Base-by-base conservation (phyloP, 2,113 vertebrate species). In the Camelus dromedarius region DNA sequence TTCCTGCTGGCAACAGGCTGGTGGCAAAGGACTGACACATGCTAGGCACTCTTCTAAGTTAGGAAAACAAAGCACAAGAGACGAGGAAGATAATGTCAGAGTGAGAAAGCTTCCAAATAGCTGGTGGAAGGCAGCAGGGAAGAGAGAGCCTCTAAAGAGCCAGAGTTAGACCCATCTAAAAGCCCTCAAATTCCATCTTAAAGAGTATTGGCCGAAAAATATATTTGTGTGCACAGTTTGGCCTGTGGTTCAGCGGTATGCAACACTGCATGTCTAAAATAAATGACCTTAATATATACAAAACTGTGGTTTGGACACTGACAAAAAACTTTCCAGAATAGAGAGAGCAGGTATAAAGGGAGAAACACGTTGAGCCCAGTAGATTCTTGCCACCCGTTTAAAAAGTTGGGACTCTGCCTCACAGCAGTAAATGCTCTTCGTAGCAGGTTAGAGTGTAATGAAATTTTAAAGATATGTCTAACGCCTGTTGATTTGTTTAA, bases 91-190 rank as follows among this genome's bases (percentile, higher is more conserved):
- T 88, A 16, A 30, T 6, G 2, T 64, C 32, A 18, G 4, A 24
- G 10, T 54, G 26, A 83, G 24, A 46, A 46, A 58, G 14, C 18
- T 86, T 83, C 35, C 46, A 19, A 13, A 52, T 32, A n/a, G 5
- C 48, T 38, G 48, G 11, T 30, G 0, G 19, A 8, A 60, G 28
- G 38, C 3, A 0, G 2, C 4, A 56, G 52, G 3, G 12, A n/a
- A 80, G 24, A 2, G 8, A 18, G 18, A 12, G 20, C 20, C 22
- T 52, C 72, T 54, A 30, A 48, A 35, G 83, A 69, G 32, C 64
- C 48, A 62, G 35, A 75, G 16, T 19, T 2, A 46, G 15, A 30
- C 24, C 24, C 52, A 35, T 30, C 76, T 54, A 6, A 77, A 52
- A 35, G 16, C 19, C 30, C 6, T 42, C 11, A 69, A 56, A 42